Conservation (phyloP, 2,113 vertebrate genomes). For the Callocephalon fimbriatum region DNA sequence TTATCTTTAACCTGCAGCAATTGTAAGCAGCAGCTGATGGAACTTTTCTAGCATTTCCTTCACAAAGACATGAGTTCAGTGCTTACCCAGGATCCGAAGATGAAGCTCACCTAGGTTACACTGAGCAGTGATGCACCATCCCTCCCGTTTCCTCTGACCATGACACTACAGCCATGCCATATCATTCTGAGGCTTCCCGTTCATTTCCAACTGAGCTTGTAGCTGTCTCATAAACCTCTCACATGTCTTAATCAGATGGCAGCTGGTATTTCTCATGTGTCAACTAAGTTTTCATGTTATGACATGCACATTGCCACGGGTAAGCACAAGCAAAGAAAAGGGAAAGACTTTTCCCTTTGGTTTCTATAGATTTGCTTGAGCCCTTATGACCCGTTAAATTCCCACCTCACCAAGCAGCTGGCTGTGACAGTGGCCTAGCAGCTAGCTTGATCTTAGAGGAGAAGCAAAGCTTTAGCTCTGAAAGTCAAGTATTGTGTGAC, state of each 20-base stretch:
- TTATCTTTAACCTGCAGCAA: not conserved
- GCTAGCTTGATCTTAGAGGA: not conserved
- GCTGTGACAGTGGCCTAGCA: not conserved
- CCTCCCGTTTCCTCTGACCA: not conserved
- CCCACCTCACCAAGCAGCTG: not conserved
- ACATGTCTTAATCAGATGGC: not conserved
- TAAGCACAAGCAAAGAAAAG: not conserved
- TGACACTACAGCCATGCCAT: accelerated
- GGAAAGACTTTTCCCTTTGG: not conserved
- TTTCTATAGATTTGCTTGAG: not conserved
- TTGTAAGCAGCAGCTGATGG: not conserved
- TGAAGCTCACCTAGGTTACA: not conserved
- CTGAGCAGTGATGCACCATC: accelerated
- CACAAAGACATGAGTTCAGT: not conserved
- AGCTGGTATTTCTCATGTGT: not conserved
- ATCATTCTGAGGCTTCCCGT: accelerated
- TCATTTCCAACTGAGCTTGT: not conserved
- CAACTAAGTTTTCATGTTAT: not conserved
- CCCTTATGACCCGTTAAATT: not conserved
- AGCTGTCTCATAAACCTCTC: not conserved
- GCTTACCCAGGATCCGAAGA: not conserved
- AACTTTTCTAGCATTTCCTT: not conserved
- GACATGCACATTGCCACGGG: not conserved
- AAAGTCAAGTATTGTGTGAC: not conserved
- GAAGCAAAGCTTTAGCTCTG: not conserved